Percentiles rank a stretch among this genome's conserved stretches.
phyloP scores from a whole-genome alignment of 2,113 vertebrate genomes.

The Microtus ochrogaster region DNA sequence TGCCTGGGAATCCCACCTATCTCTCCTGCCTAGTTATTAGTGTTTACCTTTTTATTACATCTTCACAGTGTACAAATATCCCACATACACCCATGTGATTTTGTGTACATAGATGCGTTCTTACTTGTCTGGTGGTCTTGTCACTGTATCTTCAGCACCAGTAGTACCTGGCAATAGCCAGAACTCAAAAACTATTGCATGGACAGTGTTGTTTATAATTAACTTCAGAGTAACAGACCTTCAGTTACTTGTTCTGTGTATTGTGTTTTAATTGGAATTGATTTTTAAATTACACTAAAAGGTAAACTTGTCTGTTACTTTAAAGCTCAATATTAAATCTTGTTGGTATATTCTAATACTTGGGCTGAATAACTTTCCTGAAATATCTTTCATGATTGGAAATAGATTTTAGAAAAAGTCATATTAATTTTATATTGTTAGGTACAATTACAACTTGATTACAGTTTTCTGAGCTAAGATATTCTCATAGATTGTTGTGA shows the following conservation, averaged over 20 bases:
- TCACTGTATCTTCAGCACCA: neutral
- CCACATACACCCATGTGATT: neutral
- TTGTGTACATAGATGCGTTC: neutral
- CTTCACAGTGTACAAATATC: neutral
- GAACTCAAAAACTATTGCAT: neutral
- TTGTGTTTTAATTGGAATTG: conserved; percentile 43
- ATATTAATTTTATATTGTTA: conserved; percentile 33
- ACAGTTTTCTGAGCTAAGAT: conserved; percentile 42
- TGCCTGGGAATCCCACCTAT: neutral
- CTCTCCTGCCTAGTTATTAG: neutral
- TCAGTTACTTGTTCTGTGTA: conserved; percentile 27
- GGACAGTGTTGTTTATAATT: neutral
- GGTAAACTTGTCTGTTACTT: conserved; percentile 12
- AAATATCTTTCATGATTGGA: conserved; percentile 32
- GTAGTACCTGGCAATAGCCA: neutral
- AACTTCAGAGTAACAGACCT: neutral
- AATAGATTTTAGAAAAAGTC: conserved; percentile 60
- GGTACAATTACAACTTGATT: neutral
- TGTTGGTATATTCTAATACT: conserved; percentile 16
- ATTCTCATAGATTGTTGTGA: neutral
- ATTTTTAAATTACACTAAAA: conserved; percentile 51
- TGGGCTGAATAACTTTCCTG: conserved; percentile 39
- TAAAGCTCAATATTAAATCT: conserved; percentile 24
- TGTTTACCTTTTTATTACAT: neutral
- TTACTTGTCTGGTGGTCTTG: neutral